Conservation (phyloP, 2,113 vertebrate genomes). For the Cichladusa arquata region DNA sequence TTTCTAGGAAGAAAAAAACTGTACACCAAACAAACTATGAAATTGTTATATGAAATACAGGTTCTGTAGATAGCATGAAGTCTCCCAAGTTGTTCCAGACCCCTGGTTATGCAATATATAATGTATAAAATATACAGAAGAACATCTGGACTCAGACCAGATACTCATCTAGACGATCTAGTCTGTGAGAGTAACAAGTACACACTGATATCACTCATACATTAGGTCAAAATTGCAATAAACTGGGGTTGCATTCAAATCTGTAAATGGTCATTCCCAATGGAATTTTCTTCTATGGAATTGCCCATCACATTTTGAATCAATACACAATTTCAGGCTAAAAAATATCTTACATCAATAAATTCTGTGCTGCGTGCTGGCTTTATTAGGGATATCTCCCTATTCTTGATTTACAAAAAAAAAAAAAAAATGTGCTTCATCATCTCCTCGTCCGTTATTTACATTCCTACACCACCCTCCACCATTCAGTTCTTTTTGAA, state of each 20-base stretch:
- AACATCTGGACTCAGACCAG: background rate
- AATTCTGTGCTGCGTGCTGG: background rate
- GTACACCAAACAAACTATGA: background rate
- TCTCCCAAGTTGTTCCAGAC: background rate
- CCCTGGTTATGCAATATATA: background rate
- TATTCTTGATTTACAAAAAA: background rate
- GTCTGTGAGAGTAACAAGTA: background rate
- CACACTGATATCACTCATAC: background rate
- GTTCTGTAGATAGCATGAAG: background rate
- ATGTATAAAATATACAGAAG: background rate
- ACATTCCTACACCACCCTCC: background rate
- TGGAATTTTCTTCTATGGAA: background rate
- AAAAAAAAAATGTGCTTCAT: background rate
- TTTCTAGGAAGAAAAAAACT: background rate
- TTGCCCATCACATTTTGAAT: background rate
- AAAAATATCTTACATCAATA: background rate
- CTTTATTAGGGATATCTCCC: background rate
- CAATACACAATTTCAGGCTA: background rate
- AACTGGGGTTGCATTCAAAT: background rate
- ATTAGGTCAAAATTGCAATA: background rate
- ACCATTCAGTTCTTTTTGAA: background rate
- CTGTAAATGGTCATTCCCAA: background rate
- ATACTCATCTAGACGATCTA: background rate
- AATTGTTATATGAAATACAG: background rate
- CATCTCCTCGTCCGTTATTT: background rate